A percentile compares a stretch with the other conserved stretches of the same genome.
These are phyloP conservation scores for Cyprinodon brontotheroides DNA, from an alignment of 2,113 vertebrate species.

Conservation along the genomic window DNA sequence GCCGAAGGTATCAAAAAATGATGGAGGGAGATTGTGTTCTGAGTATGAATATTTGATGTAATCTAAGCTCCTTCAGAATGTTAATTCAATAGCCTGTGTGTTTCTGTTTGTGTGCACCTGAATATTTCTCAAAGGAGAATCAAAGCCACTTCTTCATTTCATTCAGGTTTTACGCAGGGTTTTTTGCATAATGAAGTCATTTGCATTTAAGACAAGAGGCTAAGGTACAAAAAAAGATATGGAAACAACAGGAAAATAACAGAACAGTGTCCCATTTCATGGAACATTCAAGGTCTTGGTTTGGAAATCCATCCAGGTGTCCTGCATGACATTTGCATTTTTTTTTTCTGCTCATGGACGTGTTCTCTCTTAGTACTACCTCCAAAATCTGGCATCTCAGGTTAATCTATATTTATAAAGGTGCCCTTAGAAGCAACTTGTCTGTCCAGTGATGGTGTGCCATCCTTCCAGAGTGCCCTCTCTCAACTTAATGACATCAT, in stretches of 20 bases:
- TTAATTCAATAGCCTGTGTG: constrained; percentile 30
- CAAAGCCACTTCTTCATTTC: not conserved
- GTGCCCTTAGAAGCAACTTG: no score
- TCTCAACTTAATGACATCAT: no score
- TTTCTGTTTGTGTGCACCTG: not conserved
- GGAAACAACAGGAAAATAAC: not conserved
- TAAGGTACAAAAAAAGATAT: not conserved
- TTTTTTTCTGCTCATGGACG: no score
- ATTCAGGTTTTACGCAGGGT: not conserved
- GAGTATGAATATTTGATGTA: constrained; percentile 51
- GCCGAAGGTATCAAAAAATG: constrained; percentile 22
- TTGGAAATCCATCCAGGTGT: not conserved
- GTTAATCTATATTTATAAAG: no score
- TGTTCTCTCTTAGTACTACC: no score
- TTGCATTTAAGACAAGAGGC: not conserved
- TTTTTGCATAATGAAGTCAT: not conserved
- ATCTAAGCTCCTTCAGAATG: constrained; percentile 32
- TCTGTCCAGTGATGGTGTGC: no score
- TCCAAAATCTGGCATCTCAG: no score
- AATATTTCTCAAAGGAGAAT: constrained; percentile 4
- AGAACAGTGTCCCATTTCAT: not conserved
- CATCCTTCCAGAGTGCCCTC: no score
- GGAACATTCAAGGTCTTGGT: not conserved
- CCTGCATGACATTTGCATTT: not conserved
- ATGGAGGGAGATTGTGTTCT: constrained; percentile 10